Base-by-base conservation (phyloP, 2,888 invertebrate species). In the Marasmarcha lunaedactyla region DNA sequence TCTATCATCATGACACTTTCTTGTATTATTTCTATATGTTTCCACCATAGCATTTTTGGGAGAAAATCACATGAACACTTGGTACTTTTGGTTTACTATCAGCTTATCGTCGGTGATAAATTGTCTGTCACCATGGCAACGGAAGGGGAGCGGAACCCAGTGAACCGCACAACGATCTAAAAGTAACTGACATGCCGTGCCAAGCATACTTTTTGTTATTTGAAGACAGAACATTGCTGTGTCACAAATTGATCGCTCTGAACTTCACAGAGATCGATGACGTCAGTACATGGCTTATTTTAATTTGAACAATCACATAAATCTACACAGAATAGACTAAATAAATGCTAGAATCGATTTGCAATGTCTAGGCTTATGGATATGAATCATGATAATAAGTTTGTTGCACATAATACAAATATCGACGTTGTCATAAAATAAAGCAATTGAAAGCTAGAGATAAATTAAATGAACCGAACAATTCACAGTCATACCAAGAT, bases 1-100 rank as follows among this genome's bases (percentile, higher is more conserved):
- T 79, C 68, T 41, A 78, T 54, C 71, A 77, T 73, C 53, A 77
- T 77, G 39, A 70, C 59, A 57, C 63, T 64, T 41, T 68, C 62
- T 47, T 71, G 74, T 39, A 59, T 59, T 43, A 64, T 63, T 50
- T 79, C 73, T 42, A 78, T 59, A 52, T 83, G 81, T 65, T 76
- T 79, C 83, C 83, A 83, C 83, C 83, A 83, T 76, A 83, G 67
- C 83, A 83, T 83, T 59, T 67, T 79, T 10, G n/a, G 3, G 3
- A 10, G 30, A 9, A 11, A n/a, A n/a, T n/a, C 30, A n/a, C 4
- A 30, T 13, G 33, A 37, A 11, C 34, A 42, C 38, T 5, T 11
- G 30, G n/a, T 3, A 30, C 9, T n/a, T n/a, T 25, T 6, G 6
- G 9, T 5, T 25, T 11, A 11, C 41, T 39, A 41, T 30, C 30